Evolutionary conservation across 2,797 vertebrate species (phyloP).

Genomic region (Acrossocheilus wenchowensis): DNA sequence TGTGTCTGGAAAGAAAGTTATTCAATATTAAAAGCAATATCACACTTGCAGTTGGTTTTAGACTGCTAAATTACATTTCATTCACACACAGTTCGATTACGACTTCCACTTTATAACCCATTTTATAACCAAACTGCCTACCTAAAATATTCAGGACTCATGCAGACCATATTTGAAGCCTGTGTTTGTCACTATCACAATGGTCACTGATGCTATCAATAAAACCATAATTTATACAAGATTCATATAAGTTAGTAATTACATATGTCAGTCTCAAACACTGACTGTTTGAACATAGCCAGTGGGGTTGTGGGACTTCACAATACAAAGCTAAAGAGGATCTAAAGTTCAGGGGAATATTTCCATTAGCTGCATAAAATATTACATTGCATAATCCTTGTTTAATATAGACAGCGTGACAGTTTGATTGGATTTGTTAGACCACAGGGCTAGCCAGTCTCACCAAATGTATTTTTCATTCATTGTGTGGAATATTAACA

Average conservation of each 20-base stretch:
- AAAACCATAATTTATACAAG: not conserved
- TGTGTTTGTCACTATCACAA: not conserved
- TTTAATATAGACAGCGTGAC: slow-evolving; percentile 8
- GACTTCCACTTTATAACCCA: not conserved
- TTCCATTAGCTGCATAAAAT: slow-evolving; percentile 20
- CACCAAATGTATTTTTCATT: slow-evolving; percentile 67
- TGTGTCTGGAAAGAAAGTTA: not conserved
- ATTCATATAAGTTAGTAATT: not conserved
- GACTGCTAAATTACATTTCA: not conserved
- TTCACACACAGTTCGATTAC: not conserved
- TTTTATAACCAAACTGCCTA: not conserved
- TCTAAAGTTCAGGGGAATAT: slow-evolving; percentile 6
- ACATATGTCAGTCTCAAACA: not conserved
- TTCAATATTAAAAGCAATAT: not conserved
- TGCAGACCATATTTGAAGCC: not conserved
- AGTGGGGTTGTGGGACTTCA: not conserved
- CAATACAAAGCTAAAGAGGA: slow-evolving; percentile 1
- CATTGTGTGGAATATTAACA: slow-evolving; percentile 68
- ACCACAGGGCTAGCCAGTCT: slow-evolving; percentile 8
- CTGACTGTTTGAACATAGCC: not conserved
- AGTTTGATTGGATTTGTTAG: slow-evolving; percentile 26
- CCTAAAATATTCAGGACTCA: not conserved
- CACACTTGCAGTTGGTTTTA: not conserved
- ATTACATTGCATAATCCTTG: slow-evolving; percentile 12
- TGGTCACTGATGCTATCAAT: not conserved